Conservation (phyloP, 2,113 vertebrate genomes). For the Cyanoderma ruficeps region DNA sequence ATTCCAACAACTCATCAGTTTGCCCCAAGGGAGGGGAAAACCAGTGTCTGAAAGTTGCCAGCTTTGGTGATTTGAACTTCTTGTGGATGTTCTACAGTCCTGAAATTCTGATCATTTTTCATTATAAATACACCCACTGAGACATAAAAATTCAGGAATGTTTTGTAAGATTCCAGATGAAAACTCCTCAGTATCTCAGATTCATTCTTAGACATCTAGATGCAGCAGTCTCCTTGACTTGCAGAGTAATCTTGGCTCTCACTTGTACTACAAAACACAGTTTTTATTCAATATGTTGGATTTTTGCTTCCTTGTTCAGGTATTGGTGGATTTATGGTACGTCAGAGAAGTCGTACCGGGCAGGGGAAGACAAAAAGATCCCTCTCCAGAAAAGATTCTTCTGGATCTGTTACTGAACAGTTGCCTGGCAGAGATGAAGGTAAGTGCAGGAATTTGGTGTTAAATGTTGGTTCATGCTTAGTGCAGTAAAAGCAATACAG, state of each 20-base stretch:
- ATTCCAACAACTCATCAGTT: background rate
- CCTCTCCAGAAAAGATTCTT: slow-evolving; percentile 85
- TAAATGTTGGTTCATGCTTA: background rate
- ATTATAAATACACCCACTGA: background rate
- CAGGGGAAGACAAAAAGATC: slow-evolving; percentile 86
- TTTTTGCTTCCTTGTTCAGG: slow-evolving; percentile 72
- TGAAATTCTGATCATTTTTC: background rate
- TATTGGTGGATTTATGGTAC: slow-evolving; percentile 98
- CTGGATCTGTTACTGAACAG: slow-evolving; percentile 86
- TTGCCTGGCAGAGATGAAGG: slow-evolving; percentile 82
- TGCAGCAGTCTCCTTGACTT: background rate
- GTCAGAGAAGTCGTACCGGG: slow-evolving; percentile 90
- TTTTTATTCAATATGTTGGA: background rate
- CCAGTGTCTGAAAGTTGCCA: background rate
- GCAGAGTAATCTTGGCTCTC: background rate
- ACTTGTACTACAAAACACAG: background rate
- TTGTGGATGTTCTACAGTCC: background rate
- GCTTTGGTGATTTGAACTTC: background rate
- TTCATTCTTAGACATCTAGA: background rate
- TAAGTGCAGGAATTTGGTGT: slow-evolving; percentile 45
- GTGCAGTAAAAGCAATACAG: background rate
- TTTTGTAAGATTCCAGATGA: rapidly evolving
- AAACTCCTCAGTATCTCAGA: background rate
- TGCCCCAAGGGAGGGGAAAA: background rate
- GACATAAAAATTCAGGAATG: background rate